These are phyloP conservation scores for Pluvialis apricaria DNA, from an alignment of 2,113 vertebrate species.

Conservation along the genomic window DNA sequence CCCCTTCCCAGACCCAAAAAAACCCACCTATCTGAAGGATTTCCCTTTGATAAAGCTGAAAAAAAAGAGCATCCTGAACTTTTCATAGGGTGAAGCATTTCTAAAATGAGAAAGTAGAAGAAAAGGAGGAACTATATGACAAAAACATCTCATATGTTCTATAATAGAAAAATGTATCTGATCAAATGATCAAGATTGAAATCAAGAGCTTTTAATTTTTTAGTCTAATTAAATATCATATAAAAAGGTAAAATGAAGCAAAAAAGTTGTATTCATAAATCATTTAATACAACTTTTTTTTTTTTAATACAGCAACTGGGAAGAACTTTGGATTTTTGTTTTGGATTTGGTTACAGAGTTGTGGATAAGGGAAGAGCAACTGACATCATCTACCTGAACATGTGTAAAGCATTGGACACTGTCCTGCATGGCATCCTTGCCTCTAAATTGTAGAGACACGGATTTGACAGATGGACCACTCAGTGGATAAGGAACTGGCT, in stretches of 20 bases:
- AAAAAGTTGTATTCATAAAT: neutral
- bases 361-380: no score
- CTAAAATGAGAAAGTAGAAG: neutral
- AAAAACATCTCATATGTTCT: rapidly evolving
- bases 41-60: conserved; percentile 26
- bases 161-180: neutral
- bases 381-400: no score
- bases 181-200: neutral
- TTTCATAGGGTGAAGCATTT: neutral
- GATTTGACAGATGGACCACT: no score
- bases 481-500: no score
- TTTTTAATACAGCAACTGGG: neutral
- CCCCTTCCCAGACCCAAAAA: neutral
- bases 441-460: no score
- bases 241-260: neutral
- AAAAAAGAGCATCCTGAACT: neutral
- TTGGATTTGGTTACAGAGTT: no score
- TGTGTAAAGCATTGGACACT: no score
- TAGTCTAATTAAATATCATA: neutral
- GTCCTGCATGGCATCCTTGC: no score
- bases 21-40: neutral
- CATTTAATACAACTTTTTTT: neutral
- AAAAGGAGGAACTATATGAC: neutral
- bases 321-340: neutral
- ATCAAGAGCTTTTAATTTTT: neutral